Conservation (phyloP, 2,797 vertebrate genomes). For the Heliangelus exortis region DNA sequence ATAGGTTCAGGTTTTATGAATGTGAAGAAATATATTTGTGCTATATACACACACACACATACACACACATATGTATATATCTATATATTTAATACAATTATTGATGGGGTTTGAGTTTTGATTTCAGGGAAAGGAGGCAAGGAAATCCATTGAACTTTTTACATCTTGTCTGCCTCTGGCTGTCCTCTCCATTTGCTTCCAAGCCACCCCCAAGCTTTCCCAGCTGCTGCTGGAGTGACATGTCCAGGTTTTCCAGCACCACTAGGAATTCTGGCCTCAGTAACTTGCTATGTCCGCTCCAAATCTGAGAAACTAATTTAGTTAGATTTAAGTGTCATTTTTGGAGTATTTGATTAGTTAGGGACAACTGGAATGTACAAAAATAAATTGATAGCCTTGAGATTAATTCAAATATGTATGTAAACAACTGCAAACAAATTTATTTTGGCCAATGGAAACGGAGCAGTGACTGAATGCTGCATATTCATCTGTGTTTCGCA, state of each 20-base stretch:
- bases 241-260: neutral
- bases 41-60: neutral
- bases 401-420: neutral
- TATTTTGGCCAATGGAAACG: neutral
- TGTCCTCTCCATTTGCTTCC: neutral
- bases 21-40: neutral
- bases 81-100: neutral
- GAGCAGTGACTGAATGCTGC: neutral
- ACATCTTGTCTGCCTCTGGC: neutral
- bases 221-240: neutral
- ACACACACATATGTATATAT: neutral
- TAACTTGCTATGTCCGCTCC: neutral
- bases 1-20: neutral
- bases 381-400: neutral
- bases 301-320: neutral
- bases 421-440: neutral
- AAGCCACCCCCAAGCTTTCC: neutral
- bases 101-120: neutral
- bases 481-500: neutral
- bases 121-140: neutral
- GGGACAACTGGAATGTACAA: neutral
- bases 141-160: neutral
- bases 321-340: neutral
- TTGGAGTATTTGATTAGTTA: neutral
- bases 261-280: neutral